Conservation (phyloP, 2,797 vertebrate species). For the Sebastiscus tertius region DNA sequence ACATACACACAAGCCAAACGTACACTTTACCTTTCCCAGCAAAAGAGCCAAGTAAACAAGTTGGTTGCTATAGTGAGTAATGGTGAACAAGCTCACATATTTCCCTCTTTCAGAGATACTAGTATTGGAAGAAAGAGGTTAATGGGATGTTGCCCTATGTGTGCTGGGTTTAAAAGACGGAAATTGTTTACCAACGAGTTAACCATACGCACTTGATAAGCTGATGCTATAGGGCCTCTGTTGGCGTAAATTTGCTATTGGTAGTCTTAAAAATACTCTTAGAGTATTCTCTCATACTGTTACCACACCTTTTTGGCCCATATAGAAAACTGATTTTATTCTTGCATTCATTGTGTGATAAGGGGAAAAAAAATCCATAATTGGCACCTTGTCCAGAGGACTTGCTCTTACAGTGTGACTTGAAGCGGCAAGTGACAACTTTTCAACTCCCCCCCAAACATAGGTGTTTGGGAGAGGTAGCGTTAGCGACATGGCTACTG, state of each 20-base stretch:
- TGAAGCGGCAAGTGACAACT: no score
- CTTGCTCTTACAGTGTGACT: no score
- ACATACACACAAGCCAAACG: background rate
- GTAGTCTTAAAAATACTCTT: background rate
- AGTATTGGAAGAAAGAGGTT: background rate
- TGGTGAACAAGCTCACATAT: background rate
- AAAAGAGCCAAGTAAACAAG: background rate
- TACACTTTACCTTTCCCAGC: background rate
- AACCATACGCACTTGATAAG: background rate
- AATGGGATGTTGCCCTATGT: background rate
- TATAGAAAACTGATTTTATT: background rate
- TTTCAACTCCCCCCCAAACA: no score
- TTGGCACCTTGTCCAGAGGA: background rate
- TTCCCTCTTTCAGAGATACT: background rate
- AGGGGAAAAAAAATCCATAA: background rate
- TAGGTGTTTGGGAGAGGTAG: background rate
- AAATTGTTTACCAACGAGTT: background rate
- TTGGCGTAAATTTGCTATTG: background rate
- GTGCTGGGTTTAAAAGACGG: background rate
- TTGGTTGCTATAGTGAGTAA: background rate
- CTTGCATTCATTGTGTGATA: background rate
- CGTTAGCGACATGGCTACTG: background rate
- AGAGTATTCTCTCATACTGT: background rate
- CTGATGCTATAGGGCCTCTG: background rate
- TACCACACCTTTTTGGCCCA: background rate